Conservation (phyloP, 2,888 invertebrate species). For the Pseudococcus viburni region DNA sequence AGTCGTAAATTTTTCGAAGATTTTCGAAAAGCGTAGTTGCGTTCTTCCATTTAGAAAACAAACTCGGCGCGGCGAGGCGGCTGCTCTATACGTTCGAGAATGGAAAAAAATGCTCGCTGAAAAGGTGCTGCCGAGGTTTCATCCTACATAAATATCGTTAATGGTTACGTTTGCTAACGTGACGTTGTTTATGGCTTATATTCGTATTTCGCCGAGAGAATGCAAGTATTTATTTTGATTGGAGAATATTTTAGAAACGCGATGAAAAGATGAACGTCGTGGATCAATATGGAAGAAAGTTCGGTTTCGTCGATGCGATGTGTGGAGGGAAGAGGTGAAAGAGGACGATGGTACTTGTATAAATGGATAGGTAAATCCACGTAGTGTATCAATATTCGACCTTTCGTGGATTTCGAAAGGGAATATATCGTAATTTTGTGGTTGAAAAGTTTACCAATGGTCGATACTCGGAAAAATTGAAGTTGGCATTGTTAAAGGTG, state of each 20-base stretch:
- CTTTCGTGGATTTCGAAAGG: too few species aligned
- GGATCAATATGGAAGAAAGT: not conserved
- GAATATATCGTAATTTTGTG: too few species aligned
- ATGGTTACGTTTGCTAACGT: conserved; percentile 40
- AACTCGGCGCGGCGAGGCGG: not conserved
- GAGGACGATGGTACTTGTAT: not conserved
- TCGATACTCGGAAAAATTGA: too few species aligned
- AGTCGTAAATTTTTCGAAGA: conserved; percentile 56
- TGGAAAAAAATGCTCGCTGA: conserved; percentile 25
- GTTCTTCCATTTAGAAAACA: conserved; percentile 49
- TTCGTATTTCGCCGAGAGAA: not conserved
- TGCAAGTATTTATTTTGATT: conserved; percentile 7
- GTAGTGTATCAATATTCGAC: not conserved
- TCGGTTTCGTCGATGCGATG: not conserved
- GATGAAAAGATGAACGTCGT: not conserved
- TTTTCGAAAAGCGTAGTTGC: conserved; percentile 47
- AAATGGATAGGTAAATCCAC: not conserved
- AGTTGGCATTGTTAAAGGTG: too few species aligned
- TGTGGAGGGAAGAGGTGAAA: not conserved
- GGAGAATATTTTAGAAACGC: not conserved
- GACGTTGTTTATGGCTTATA: conserved; percentile 18
- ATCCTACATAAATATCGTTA: conserved; percentile 40
- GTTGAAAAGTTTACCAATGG: too few species aligned
- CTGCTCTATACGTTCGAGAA: not conserved
- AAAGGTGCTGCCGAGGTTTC: conserved; percentile 43